These are phyloP conservation scores for Cephus sareptanus DNA, from an alignment of 2,888 invertebrate species.

Conservation along the genomic window DNA sequence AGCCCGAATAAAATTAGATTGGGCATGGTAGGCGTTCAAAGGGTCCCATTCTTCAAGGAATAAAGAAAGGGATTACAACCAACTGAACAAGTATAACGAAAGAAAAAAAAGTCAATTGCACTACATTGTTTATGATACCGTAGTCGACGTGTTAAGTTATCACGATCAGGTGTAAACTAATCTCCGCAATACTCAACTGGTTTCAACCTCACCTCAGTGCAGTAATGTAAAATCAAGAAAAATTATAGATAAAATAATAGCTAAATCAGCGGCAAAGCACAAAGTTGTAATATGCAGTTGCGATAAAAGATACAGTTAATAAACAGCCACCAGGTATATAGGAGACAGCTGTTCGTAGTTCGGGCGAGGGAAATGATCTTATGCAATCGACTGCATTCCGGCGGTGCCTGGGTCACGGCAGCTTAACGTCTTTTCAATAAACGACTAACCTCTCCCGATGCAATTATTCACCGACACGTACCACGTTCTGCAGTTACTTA, in stretches of 20 bases:
- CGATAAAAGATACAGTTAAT: neutral
- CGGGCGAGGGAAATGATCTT: neutral
- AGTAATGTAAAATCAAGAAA: neutral
- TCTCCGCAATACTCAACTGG: neutral
- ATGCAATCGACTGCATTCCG: neutral
- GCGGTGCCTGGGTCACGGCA: neutral
- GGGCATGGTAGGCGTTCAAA: neutral
- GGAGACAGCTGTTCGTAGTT: neutral
- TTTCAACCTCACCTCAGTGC: neutral
- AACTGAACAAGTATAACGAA: neutral
- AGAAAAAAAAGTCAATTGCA: neutral
- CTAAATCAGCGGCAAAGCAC: neutral
- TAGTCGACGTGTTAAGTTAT: neutral
- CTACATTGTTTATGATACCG: neutral
- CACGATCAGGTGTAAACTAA: neutral
- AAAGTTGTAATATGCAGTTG: neutral
- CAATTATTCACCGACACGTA: neutral
- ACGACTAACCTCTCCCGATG: neutral
- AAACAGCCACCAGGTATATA: neutral
- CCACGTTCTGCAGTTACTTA: neutral
- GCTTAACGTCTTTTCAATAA: neutral
- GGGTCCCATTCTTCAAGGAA: neutral
- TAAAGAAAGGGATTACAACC: neutral
- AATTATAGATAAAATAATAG: neutral
- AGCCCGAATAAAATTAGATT: neutral